Evolutionary conservation across 2,888 invertebrate species (phyloP), one percentile per base, ranked within the genome.

Genomic region (Ectemnius cavifrons): DNA sequence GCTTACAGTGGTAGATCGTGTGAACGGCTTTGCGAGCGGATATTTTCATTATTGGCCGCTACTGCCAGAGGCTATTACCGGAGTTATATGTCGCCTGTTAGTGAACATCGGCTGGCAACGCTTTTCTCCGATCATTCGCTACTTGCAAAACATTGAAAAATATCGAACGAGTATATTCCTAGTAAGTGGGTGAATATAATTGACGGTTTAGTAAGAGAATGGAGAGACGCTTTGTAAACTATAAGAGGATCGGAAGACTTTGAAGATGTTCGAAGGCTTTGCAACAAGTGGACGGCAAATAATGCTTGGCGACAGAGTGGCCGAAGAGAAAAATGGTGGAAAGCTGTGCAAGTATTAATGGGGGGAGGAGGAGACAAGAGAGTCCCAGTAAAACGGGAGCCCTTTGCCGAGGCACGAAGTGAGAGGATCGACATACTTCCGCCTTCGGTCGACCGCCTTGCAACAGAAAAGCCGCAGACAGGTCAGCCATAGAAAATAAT

Each of bases 381-480:
- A 37, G 37, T 37, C 1, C 8, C 37, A 37, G 37, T 6, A 11
- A 37, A 37, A 37, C 37, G 11, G 37, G 37, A 11, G 37, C 73
- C 45, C 61, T 58, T 60, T 59, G 49, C 28, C 63, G 46, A 66
- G 49, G 62, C 68, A 73, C 49, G 61, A 71, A 76, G 66, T 69
- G 75, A 78, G 67, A 80, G 77, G 77, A 74, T 67, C 71, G 81
- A 47, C 77, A 60, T 58, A 71, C 73, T 83, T 81, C 77, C 81
- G 77, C 71, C 71, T 81, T 74, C 69, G 79, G 64, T 64, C 71
- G 73, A 68, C 67, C 73, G 71, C 65, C 72, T 76, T 63, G 56
- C 73, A 57, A 58, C 77, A 64, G 70, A 70, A 73, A 81, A 81
- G 73, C 81, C 77, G 52, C 81, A 78, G 66, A 73, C 75, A 47